Evolutionary conservation across 2,113 vertebrate species (phyloP), one percentile per base, ranked within the genome.

Genomic region (Neofelis nebulosa): DNA sequence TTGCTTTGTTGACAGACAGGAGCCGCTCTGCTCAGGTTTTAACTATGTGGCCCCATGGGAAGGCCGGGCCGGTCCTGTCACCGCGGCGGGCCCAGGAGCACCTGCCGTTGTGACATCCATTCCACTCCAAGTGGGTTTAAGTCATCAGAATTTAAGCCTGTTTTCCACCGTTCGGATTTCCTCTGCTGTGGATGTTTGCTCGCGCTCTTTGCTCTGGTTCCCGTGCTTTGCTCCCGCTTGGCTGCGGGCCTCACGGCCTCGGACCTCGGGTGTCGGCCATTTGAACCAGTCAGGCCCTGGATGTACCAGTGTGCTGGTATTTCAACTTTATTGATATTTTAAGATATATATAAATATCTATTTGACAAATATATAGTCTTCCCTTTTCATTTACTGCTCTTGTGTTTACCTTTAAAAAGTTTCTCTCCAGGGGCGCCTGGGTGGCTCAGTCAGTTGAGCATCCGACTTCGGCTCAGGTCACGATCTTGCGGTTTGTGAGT

Each of bases 21-120:
- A 38, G 12, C 0, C 1, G 3, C 4, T 13, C 7, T 0, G 1
- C 41, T 45, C 16, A 8, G 16, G 2, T 38, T 36, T 86, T 3
- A 68, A 4, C 31, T 4, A 61, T 6, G 29, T 2, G 14, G 48
- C 41, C 84, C 48, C 50, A 7, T 18, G 15, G 15, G 31, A 15
- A 21, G 41, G 4, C 27, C 0, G 0, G 11, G 11, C 14, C 61
- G 27, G 38, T 31, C 84, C 36, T 13, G 23, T 50, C 29, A 14
- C 3, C 0, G 0, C 0, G 36, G 10, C 16, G 1, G 4, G 38
- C 21, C 86, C 33, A 0, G 33, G 33, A 4, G 2, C 1, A 3
- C 69, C 27, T 12, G n/a, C 16, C 10, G 18, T 0, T 0, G 48
- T 21, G n/a, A 15, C 2, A 0, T 4, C 12, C 29, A 9, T 0